phyloP scores from a whole-genome alignment of 2,797 vertebrate genomes.

The Euphonia xanthogaster region DNA sequence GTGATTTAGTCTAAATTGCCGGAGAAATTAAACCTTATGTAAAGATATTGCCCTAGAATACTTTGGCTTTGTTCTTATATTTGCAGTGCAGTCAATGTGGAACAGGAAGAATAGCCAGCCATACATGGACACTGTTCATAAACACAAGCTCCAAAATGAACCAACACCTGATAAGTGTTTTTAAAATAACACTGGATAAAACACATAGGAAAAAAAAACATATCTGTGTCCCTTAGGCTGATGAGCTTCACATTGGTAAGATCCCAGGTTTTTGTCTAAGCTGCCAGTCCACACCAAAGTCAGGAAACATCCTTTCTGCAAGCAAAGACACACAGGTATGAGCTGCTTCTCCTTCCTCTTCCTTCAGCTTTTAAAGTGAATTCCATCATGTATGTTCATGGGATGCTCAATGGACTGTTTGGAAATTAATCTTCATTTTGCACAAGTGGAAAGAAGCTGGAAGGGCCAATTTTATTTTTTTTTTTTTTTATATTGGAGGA shows the following conservation, averaged over 20 bases:
- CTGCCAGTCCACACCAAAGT: neutral
- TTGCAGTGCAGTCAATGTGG: neutral
- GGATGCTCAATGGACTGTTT: neutral
- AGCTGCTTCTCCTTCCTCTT: neutral
- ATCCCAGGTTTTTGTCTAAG: neutral
- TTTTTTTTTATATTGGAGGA: neutral
- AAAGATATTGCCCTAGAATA: neutral
- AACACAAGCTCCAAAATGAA: neutral
- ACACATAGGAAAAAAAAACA: neutral
- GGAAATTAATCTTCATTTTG: neutral
- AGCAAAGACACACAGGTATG: neutral
- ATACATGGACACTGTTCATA: neutral
- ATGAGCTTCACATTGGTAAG: neutral
- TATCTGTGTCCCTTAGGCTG: neutral
- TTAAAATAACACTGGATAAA: neutral
- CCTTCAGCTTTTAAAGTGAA: neutral
- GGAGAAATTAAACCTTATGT: neutral
- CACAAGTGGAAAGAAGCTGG: neutral
- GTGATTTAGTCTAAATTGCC: neutral
- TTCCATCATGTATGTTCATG: neutral
- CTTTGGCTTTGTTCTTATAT: neutral
- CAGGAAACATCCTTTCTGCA: neutral
- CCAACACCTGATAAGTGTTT: neutral
- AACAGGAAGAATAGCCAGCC: neutral
- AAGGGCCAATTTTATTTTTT: neutral